Evolutionary conservation across 2,888 invertebrate species (phyloP), one percentile per base, ranked within the genome.

Genomic region (Athripsodes cinereus): DNA sequence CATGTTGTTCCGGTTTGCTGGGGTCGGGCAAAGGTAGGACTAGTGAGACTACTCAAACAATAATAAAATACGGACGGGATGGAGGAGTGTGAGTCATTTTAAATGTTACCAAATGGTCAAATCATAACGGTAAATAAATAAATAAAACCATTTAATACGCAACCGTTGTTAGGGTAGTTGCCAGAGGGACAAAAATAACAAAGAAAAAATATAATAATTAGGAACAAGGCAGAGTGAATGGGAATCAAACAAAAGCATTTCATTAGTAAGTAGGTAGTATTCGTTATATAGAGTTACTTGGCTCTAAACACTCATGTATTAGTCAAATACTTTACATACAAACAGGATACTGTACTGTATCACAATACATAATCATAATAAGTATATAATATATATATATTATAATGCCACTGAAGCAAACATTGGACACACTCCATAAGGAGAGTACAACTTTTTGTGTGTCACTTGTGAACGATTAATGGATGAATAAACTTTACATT

Each of bases 1-100:
- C 91, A 81, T 91, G 91, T 85, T 91, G 88, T 81, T 88, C 88
- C 73, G 90, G 90, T 80, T 88, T 88, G 76, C 87, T 84, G 74
- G 90, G 90, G 79, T 90, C 87, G 76, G 90, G 89, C 78, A 90
- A 82, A 75, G 90, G 90, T 82, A 90, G 81, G 74, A 87, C 85
- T 79, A 86, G 82, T 73, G 82, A 83, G 74, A 85, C 85, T 85
- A 80, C 74, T 71, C 70, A 74, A 70, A 73, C 72, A 72, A 70
- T 70, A 73, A 69, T 67, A 68, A 65, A 70, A 75, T 70, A 76
- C 73, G 69, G 74, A 71, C 71, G 70, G 52, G 44, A 62, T 49
- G 46, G 53, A 22, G 55, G 57, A 18, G 22, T 13, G 47, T 55
- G n/a, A 40, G 40, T 40, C 47, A 49, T 35, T 19, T n/a, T 44